Conservation (phyloP, 2,888 invertebrate species). For the Rhyacophila evoluta region DNA sequence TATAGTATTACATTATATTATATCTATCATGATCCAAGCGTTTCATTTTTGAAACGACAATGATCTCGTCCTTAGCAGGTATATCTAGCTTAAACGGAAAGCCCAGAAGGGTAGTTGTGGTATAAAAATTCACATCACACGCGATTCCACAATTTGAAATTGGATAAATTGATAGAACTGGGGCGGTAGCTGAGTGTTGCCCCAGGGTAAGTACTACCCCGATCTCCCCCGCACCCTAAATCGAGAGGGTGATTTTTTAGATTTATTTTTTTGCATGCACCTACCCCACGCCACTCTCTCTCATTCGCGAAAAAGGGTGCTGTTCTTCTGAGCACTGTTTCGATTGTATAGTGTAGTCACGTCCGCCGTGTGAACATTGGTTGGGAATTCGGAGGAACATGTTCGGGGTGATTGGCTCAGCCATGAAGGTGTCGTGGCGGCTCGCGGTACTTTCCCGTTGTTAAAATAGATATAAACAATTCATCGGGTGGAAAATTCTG, state of each 20-base stretch:
- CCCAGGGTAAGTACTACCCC: slow-evolving; percentile 39
- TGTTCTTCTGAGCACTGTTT: slow-evolving; percentile 31
- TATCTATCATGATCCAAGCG: background rate
- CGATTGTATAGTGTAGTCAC: slow-evolving; percentile 44
- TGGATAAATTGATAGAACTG: slow-evolving; percentile 55
- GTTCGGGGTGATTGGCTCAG: slow-evolving; percentile 48
- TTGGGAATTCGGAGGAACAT: slow-evolving; percentile 51
- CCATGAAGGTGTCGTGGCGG: background rate
- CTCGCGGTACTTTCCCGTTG: background rate
- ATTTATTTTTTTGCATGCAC: slow-evolving; percentile 46
- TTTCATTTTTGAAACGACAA: slow-evolving; percentile 7
- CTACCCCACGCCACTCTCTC: slow-evolving; percentile 28
- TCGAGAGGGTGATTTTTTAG: slow-evolving; percentile 37
- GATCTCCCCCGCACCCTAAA: slow-evolving; percentile 33
- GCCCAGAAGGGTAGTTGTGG: slow-evolving; percentile 35
- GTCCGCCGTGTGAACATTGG: slow-evolving; percentile 53
- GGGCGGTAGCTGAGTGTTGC: slow-evolving; percentile 30
- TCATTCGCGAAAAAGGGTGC: slow-evolving; percentile 33
- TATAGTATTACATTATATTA: too few relatives aligned
- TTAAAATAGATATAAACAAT: background rate
- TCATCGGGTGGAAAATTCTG: too few relatives aligned
- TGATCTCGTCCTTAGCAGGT: slow-evolving; percentile 16
- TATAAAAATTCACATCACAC: slow-evolving; percentile 55
- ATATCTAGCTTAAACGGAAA: slow-evolving; percentile 26
- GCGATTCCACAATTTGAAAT: slow-evolving; percentile 54